Evolutionary conservation across 2,888 invertebrate genomes (phyloP).

Genomic region (Ferrisia virgata): DNA sequence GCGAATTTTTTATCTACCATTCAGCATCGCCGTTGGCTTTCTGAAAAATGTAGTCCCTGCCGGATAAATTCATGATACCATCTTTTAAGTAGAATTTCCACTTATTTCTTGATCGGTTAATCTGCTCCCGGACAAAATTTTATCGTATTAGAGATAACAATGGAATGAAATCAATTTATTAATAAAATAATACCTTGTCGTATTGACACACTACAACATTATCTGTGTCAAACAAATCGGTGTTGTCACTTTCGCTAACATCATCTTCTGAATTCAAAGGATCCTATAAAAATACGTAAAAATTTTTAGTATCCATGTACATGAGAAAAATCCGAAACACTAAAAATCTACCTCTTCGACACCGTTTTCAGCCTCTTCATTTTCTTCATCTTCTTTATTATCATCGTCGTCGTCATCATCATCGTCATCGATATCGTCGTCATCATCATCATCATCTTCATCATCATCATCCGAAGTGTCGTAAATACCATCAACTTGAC

Average conservation of each 20-base stretch:
- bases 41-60: constrained; percentile 98
- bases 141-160: background rate
- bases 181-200: constrained; percentile 72
- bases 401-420: constrained; percentile 70
- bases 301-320: background rate
- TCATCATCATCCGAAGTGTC: constrained; percentile 58
- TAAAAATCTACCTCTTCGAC: constrained; percentile 54
- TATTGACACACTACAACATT: constrained; percentile 99
- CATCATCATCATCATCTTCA: constrained; percentile 58
- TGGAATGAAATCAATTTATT: background rate
- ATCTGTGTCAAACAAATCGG: constrained; percentile 96
- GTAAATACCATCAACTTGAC: constrained; percentile 49
- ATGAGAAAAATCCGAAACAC: background rate
- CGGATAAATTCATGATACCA: constrained; percentile 98
- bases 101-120: constrained; percentile 94
- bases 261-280: constrained; percentile 96
- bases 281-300: constrained; percentile 59
- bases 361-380: constrained; percentile 51
- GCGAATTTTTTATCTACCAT: constrained; percentile 64
- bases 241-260: constrained; percentile 92
- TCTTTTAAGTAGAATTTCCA: constrained; percentile 99
- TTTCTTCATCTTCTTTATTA: constrained; percentile 55
- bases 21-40: constrained; percentile 99
- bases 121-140: constrained; percentile 58
- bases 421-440: constrained; percentile 70